Percentiles rank a stretch among this genome's conserved stretches.
Conservation (phyloP, 2,113 vertebrate species). For the Anguilla japonica region DNA sequence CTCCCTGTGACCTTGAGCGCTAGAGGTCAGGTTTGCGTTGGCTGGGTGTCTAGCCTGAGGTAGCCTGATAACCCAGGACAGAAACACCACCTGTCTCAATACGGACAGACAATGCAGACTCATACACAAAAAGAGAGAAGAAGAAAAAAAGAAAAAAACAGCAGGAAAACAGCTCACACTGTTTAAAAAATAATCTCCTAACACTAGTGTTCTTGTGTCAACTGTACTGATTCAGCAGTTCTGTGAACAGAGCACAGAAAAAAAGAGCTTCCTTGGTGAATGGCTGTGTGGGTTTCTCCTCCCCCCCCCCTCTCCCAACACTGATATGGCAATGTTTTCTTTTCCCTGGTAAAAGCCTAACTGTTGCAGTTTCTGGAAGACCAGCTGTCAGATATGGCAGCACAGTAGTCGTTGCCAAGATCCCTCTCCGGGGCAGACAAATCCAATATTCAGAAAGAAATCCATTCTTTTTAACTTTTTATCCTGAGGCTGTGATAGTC, state of each 20-base stretch:
- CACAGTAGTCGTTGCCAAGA: not conserved
- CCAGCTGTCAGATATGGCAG: not conserved
- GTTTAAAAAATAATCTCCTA: not conserved
- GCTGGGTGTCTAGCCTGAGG: constrained; percentile 23
- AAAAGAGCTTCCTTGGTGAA: not conserved
- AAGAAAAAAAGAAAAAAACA: not conserved
- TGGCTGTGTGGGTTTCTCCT: no score
- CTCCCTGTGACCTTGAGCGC: constrained; percentile 43
- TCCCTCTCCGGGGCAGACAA: no score
- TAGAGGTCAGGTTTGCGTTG: constrained; percentile 37
- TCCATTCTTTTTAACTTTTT: not conserved
- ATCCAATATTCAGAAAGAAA: not conserved
- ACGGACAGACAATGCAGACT: not conserved
- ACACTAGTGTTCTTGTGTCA: not conserved
- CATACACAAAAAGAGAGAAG: not conserved
- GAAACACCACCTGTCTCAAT: constrained; percentile 42
- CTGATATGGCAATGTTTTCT: not conserved
- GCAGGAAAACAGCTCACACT: not conserved
- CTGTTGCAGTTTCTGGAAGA: not conserved
- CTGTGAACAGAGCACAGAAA: not conserved
- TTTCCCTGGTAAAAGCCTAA: not conserved
- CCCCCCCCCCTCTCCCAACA: not conserved
- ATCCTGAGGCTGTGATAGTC: not conserved
- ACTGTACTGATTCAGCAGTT: constrained; percentile 7
- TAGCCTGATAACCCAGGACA: constrained; percentile 45